These are phyloP conservation scores for Pelodiscus sinensis DNA, from an alignment of 2,113 vertebrate species.

Conservation along the genomic window DNA sequence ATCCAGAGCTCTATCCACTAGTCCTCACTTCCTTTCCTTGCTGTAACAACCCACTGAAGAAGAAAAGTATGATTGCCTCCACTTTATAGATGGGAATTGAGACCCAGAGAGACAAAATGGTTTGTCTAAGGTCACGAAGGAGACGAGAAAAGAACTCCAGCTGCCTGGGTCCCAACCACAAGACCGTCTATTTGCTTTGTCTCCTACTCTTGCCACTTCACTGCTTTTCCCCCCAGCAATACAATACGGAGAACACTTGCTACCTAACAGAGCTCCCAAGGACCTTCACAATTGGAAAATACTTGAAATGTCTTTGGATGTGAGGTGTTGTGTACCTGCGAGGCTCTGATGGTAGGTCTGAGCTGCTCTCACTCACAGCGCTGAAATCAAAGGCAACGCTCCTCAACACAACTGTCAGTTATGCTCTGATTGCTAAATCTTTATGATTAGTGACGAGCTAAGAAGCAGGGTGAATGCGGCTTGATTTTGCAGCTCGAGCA, in stretches of 20 bases:
- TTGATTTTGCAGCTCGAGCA: constrained; percentile 68
- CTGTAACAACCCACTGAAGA: not conserved
- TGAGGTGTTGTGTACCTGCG: constrained; percentile 9
- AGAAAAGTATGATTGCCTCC: not conserved
- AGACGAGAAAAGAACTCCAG: too few species aligned
- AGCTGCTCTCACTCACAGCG: constrained; percentile 29
- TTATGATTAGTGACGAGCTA: constrained; percentile 65
- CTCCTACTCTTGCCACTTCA: not conserved
- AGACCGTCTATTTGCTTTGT: not conserved
- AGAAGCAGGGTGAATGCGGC: constrained; percentile 58
- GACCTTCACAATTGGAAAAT: constrained; percentile 47
- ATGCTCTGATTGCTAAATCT: constrained; percentile 51
- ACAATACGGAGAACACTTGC: not conserved
- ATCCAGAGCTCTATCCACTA: not conserved
- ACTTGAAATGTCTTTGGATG: constrained; percentile 46
- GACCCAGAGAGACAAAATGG: too few species aligned
- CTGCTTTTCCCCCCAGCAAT: not conserved
- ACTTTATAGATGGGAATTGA: not conserved
- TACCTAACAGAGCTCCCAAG: constrained; percentile 44
- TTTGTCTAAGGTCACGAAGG: too few species aligned
- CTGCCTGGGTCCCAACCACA: not conserved
- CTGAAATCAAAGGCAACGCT: constrained; percentile 29
- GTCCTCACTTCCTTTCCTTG: accelerated
- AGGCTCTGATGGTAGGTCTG: not conserved
- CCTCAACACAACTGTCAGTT: constrained; percentile 68